Percentiles rank a stretch among this genome's conserved stretches.
Evolutionary conservation across 1,140 invertebrate species (phyloP).

Genomic region (Rhyacophila brunnea): DNA sequence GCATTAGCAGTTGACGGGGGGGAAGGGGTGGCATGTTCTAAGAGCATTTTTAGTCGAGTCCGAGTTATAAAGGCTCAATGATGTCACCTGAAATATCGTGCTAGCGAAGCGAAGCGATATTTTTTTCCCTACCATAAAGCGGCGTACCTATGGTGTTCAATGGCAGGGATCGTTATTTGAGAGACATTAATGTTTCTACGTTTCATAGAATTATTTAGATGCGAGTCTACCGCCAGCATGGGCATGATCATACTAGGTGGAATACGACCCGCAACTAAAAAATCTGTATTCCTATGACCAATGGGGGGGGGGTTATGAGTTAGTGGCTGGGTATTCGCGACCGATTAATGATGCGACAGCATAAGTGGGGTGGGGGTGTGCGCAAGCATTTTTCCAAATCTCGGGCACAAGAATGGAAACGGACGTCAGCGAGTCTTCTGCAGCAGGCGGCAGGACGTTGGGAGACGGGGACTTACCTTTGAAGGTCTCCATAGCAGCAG

Average conservation of each 20-base stretch:
- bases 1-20: no score
- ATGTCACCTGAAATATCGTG: no score
- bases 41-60: no score
- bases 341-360: conserved; percentile 2
- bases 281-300: background rate
- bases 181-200: background rate
- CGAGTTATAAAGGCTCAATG: no score
- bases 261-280: background rate
- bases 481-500: conserved; percentile 21
- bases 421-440: background rate
- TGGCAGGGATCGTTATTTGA: no score
- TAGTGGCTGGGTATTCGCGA: conserved; percentile 13
- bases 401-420: background rate
- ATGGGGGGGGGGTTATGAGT: conserved; percentile 13
- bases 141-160: no score
- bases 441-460: conserved; percentile 18
- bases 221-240: conserved; percentile 1
- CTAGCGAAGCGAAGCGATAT: no score
- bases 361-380: background rate
- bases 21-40: no score
- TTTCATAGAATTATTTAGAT: no score
- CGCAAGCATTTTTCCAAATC: background rate
- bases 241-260: conserved; percentile 27
- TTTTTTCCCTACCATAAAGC: no score
- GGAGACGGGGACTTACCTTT: conserved; percentile 32